A percentile compares a stretch with the other conserved stretches of the same genome.
Conservation (phyloP, 53 echinoderm and acorn worm species). For the Patiria pectinifera region DNA sequence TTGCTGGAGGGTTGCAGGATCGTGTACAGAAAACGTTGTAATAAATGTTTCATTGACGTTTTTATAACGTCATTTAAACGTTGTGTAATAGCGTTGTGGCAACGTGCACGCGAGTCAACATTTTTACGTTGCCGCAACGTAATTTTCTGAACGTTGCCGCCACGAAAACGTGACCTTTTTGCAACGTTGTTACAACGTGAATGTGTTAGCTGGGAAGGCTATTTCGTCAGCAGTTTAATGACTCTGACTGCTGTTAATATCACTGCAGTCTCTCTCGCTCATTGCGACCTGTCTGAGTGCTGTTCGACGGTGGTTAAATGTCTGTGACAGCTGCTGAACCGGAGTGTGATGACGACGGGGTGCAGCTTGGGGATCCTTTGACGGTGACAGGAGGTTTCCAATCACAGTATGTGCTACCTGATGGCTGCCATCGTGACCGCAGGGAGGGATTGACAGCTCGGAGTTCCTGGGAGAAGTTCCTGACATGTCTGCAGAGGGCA, state of each 20-base stretch:
- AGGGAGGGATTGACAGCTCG: background rate
- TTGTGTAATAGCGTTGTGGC: too few relatives aligned
- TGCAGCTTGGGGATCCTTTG: background rate
- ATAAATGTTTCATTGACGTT: too few relatives aligned
- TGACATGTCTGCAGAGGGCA: background rate
- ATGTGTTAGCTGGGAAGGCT: too few relatives aligned
- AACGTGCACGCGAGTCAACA: too few relatives aligned
- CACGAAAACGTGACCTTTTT: too few relatives aligned
- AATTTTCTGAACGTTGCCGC: too few relatives aligned
- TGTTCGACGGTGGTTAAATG: conserved; percentile 7
- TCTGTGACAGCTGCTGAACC: background rate
- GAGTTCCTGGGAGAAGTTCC: conserved; percentile 12
- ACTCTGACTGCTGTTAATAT: conserved; percentile 3
- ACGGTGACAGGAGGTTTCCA: background rate
- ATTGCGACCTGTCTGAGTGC: background rate
- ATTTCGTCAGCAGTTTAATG: background rate
- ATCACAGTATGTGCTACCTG: background rate
- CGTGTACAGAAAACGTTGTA: too few relatives aligned
- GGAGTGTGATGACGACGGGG: background rate
- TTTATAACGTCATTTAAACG: too few relatives aligned
- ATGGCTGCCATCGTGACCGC: background rate
- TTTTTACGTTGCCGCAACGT: too few relatives aligned
- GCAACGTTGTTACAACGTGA: too few relatives aligned
- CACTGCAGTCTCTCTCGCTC: background rate
- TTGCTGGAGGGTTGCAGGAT: too few relatives aligned